Conservation (phyloP, 2,888 invertebrate species). For the Vannuccia rotundouncinata region DNA sequence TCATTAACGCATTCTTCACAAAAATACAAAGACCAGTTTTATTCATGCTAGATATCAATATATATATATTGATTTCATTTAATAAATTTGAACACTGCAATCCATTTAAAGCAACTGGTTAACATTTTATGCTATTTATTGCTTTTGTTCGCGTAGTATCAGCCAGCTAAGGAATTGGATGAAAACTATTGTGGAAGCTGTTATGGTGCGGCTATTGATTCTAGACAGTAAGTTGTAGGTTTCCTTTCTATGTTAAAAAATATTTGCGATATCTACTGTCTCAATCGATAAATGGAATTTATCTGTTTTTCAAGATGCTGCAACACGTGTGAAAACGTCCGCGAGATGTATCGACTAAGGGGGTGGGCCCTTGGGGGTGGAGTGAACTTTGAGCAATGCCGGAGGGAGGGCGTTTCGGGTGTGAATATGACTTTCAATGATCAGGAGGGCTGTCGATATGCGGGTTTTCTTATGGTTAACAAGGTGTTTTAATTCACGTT, state of each 20-base stretch:
- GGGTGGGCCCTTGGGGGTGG: background rate
- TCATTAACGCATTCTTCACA: too few relatives aligned
- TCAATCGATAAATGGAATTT: too few relatives aligned
- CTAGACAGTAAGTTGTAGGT: background rate
- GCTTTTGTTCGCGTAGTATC: too few relatives aligned
- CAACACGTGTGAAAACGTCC: background rate
- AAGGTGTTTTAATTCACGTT: too few relatives aligned
- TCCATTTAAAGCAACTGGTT: too few relatives aligned
- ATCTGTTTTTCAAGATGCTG: too few relatives aligned
- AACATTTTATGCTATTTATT: too few relatives aligned
- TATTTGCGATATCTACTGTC: too few relatives aligned
- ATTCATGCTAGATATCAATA: too few relatives aligned
- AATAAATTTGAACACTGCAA: too few relatives aligned
- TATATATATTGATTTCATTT: too few relatives aligned
- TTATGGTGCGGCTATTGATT: background rate
- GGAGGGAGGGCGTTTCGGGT: background rate
- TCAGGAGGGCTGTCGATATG: background rate
- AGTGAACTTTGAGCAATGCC: background rate
- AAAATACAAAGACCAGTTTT: too few relatives aligned
- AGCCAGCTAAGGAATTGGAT: background rate
- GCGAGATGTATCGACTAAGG: background rate
- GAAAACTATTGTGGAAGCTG: background rate
- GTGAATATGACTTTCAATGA: background rate
- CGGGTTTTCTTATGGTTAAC: background rate
- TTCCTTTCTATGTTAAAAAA: background rate